Evolutionary conservation across 2,797 vertebrate genomes (phyloP), one percentile per base, ranked within the genome.

Genomic region (Danio aesculapii): DNA sequence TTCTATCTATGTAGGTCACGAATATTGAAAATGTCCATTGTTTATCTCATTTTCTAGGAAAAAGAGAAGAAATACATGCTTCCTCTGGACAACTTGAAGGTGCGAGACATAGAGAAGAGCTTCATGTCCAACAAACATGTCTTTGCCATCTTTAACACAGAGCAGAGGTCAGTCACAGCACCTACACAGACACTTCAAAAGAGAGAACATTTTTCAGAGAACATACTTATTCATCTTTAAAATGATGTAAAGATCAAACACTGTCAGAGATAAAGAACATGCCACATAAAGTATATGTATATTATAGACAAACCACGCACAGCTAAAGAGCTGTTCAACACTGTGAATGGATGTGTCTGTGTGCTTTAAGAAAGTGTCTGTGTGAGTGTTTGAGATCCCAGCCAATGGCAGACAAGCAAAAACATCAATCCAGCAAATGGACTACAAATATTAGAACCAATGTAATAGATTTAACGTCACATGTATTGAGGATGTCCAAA

Each of bases 61-160:
- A 96, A 96, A 81, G 95, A 96, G 90, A 97, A 95, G 91, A 97
- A 95, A 87, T 96, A 94, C 89, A 96, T 96, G 95, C 94, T 96
- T 85, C 93, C 93, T 41, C 91, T 97, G 92, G 95, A 97, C 89
- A 96, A 96, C 90, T 87, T 96, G 88, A 95, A 95, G 86, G 92
- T 96, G 81, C 93, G 94, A 75, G 95, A 96, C 67, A 93, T 95
- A 86, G 95, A 96, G 89, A 96, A 94, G 85, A 89, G 94, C 87
- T 97, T 95, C 91, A 92, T 95, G 89, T 95, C 90, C 89, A 96
- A 94, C 92, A 96, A 97, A 90, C 95, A 95, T 83, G 90, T 92
- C 87, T 97, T 97, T 89, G 95, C 96, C 10, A 90, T 98, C 91
- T 98, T 97, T 92, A 97, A 98, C 90, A 96, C 95, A 0, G 96